Base-by-base conservation (phyloP, 1,140 invertebrate species). In the Colletes latitarsis region DNA sequence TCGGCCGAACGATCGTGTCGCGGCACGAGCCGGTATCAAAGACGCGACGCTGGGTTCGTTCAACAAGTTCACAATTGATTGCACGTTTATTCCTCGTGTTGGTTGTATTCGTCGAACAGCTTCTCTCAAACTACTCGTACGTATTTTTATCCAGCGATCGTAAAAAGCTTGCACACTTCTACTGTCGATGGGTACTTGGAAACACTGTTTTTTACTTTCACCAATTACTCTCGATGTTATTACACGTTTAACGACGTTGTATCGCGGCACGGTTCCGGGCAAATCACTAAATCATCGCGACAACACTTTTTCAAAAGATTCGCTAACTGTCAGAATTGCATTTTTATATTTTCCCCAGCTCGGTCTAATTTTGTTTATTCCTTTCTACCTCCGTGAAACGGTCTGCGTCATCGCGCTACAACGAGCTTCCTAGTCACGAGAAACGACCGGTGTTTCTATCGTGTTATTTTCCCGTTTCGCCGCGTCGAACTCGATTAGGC, bases 11-110 rank as follows among this genome's bases (percentile, higher is more conserved):
- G 53, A 62, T 63, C n/a, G 68, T 68, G 66, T 43, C 14, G 19
- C 82, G 17, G 57, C 46, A 58, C 6, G 19, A 43, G 46, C 67
- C 43, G 62, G 46, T 81, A 77, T 73, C 63, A 72, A 85, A 84
- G 73, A 68, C 64, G 9, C 19, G 55, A 78, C 6, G 52, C 68
- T 14, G 63, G 43, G 10, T 64, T 39, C 58, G 83, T 68, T 85
- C 67, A 84, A 81, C 57, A 71, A 83, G 73, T 76, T 76, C 39
- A 76, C 58, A 70, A 53, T 71, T 66, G 78, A 77, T 71, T 39
- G 49, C 76, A 58, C 57, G n/a, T 49, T 60, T 63, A 63, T 64
- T 53, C 49, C 14, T 19, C 21, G 41, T 21, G 39, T 1, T 58
- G 58, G 21, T 30, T 14, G 15, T n/a, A 14, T n/a, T 46, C 17